Percentiles rank a stretch among this genome's conserved stretches.
phyloP scores from a whole-genome alignment of 2,888 invertebrate genomes.

The Apamea monoglypha region DNA sequence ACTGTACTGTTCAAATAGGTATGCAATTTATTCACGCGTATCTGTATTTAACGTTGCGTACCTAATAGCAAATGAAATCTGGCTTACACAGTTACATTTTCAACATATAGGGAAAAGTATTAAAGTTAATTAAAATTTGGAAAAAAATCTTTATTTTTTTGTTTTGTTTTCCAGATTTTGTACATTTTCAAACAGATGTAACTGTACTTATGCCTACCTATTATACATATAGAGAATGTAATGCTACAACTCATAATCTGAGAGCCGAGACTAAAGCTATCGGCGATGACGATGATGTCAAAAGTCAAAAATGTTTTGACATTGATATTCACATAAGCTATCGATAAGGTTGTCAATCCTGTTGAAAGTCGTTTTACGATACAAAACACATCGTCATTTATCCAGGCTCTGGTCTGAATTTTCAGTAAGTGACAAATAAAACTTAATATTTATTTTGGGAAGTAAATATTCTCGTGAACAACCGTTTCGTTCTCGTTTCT shows the following conservation, averaged over 20 bases:
- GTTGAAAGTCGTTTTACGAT: neutral
- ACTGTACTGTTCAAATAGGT: neutral
- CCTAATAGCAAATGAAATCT: neutral
- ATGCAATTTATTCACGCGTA: neutral
- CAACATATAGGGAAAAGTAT: neutral
- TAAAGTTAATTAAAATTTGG: neutral
- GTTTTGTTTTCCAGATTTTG: too few relatives aligned
- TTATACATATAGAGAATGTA: neutral
- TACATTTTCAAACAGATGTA: neutral
- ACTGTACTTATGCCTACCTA: too few relatives aligned
- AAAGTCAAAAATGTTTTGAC: neutral
- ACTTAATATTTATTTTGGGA: neutral
- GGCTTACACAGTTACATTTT: neutral
- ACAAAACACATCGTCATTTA: neutral
- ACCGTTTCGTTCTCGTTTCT: too few relatives aligned
- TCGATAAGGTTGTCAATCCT: neutral
- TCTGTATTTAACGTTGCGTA: neutral
- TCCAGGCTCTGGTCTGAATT: neutral
- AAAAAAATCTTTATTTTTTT: too few relatives aligned
- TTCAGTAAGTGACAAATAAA: neutral
- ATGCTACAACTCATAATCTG: neutral
- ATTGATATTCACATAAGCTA: neutral
- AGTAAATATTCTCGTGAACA: conserved; percentile 7
- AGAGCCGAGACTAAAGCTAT: too few relatives aligned
- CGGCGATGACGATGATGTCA: neutral